Percentiles rank a stretch among this genome's conserved stretches.
phyloP scores from a whole-genome alignment of 2,797 vertebrate genomes.

The Dermochelys coriacea region DNA sequence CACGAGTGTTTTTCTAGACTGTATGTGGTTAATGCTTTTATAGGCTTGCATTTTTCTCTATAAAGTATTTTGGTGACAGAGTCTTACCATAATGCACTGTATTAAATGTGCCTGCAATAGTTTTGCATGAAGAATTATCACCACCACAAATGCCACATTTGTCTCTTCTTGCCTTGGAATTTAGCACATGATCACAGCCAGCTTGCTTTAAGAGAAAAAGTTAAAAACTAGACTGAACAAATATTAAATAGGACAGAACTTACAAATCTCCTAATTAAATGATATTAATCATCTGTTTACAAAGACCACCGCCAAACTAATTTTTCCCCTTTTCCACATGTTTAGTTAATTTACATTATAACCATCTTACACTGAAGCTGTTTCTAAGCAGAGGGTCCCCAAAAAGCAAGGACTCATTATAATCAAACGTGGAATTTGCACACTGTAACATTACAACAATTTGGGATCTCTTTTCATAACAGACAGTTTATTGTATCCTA shows the following conservation, averaged over 20 bases:
- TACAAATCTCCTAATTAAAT: conserved; percentile 63
- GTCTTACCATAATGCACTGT: conserved; percentile 95
- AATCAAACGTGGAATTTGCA: background rate
- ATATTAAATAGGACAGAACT: conserved; percentile 59
- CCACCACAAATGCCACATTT: conserved; percentile 99
- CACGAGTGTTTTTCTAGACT: conserved; percentile 42
- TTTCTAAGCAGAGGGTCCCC: conserved; percentile 22
- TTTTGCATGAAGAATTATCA: conserved; percentile 99
- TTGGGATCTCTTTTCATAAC: background rate
- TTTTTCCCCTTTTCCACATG: background rate
- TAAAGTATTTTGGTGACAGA: conserved; percentile 56
- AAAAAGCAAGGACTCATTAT: background rate
- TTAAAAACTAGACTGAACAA: conserved; percentile 65
- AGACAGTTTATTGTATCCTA: background rate
- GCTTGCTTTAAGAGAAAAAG: conserved; percentile 92
- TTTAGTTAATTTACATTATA: background rate
- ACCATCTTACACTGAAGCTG: background rate
- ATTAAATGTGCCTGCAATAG: conserved; percentile 95
- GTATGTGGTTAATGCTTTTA: conserved; percentile 49
- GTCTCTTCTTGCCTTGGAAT: conserved; percentile 98
- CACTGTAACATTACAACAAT: background rate
- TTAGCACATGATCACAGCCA: conserved; percentile 98
- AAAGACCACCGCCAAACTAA: conserved; percentile 27
- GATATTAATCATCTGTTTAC: conserved; percentile 40
- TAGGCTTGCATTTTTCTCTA: conserved; percentile 48